These are phyloP conservation scores for Alitta virens DNA, from an alignment of 2,888 invertebrate genomes.

Conservation along the genomic window DNA sequence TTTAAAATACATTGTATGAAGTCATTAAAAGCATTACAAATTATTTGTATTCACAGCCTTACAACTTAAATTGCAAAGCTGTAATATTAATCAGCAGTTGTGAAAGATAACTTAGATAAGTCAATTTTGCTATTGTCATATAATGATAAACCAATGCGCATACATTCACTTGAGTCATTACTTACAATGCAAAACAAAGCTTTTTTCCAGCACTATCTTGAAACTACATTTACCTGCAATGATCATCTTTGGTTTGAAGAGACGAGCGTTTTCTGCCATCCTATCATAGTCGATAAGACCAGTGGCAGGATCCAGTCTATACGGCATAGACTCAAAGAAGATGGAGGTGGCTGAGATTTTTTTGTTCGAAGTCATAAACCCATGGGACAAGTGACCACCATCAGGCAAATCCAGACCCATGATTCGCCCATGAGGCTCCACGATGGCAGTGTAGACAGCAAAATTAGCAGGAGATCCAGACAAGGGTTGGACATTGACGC, in stretches of 20 bases:
- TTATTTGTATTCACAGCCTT: too few species aligned
- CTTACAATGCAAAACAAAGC: too few species aligned
- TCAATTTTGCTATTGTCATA: too few species aligned
- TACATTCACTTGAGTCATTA: too few species aligned
- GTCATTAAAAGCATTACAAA: too few species aligned
- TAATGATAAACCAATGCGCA: too few species aligned
- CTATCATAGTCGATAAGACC: slow-evolving; percentile 92
- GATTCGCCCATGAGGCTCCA: slow-evolving; percentile 88
- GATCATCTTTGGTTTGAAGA: slow-evolving; percentile 90
- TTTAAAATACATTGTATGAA: too few species aligned
- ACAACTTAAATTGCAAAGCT: too few species aligned
- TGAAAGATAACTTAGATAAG: too few species aligned
- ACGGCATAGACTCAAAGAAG: slow-evolving; percentile 98
- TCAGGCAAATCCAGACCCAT: slow-evolving; percentile 94
- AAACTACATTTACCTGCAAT: slow-evolving; percentile 69
- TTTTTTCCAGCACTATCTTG: too few species aligned
- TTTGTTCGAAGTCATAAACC: slow-evolving; percentile 87
- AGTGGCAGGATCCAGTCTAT: slow-evolving; percentile 76
- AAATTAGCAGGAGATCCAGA: slow-evolving; percentile 98
- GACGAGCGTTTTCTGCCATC: slow-evolving; percentile 74
- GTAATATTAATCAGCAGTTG: too few species aligned
- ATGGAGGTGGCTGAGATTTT: slow-evolving; percentile 96
- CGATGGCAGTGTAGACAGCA: slow-evolving; percentile 84
- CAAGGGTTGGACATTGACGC: slow-evolving; percentile 74
- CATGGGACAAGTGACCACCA: slow-evolving; percentile 78